Evolutionary conservation across 2,113 vertebrate species (phyloP).

Genomic region (Condylura cristata): DNA sequence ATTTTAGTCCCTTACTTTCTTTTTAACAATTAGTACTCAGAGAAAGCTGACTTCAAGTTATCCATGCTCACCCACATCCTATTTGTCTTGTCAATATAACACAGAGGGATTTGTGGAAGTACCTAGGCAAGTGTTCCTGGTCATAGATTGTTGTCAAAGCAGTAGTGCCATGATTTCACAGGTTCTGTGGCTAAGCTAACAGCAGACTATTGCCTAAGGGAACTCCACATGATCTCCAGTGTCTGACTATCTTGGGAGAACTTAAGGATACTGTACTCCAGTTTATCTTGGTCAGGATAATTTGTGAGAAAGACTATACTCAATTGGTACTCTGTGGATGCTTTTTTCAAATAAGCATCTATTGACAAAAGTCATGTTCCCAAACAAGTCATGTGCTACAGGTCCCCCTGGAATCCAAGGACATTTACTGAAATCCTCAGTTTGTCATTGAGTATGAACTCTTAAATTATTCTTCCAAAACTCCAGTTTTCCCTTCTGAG

Average conservation of each 20-base stretch:
- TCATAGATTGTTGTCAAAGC: not conserved
- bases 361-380: not conserved
- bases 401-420: not conserved
- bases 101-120: not conserved
- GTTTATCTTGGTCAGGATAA: not conserved
- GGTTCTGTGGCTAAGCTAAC: not conserved
- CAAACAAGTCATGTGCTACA: not conserved
- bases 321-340: not conserved
- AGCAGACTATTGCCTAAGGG: not conserved
- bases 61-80: not conserved
- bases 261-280: not conserved
- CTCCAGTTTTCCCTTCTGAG: not conserved
- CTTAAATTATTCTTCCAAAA: not conserved
- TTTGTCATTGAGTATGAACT: not conserved
- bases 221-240: not conserved
- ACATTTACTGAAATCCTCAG: not conserved
- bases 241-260: not conserved
- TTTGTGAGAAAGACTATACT: constrained; percentile 2
- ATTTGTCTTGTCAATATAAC: constrained; percentile 37
- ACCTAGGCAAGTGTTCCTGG: not conserved
- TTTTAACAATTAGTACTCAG: not conserved
- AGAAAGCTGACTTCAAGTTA: not conserved
- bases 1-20: not conserved
- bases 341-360: not conserved
- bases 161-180: not conserved